These are phyloP conservation scores for Numida meleagris DNA, from an alignment of 2,113 vertebrate genomes.

Conservation along the genomic window DNA sequence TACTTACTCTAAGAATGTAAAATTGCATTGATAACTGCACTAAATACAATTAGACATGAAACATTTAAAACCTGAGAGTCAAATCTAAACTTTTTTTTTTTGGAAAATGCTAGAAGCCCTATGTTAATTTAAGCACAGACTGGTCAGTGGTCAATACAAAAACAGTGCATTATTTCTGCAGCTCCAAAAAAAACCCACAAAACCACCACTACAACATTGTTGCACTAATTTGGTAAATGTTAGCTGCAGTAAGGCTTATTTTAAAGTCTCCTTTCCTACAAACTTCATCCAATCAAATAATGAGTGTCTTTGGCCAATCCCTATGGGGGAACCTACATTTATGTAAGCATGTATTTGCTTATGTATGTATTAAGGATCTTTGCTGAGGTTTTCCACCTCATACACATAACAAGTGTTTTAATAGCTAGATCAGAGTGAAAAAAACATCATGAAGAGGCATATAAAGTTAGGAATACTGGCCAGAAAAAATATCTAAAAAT, in stretches of 20 bases:
- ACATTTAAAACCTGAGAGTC: constrained; percentile 69
- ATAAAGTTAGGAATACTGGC: constrained; percentile 19
- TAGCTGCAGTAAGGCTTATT: not conserved
- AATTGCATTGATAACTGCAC: constrained; percentile 74
- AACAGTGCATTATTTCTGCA: not conserved
- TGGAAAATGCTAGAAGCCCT: not conserved
- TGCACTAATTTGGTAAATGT: not conserved
- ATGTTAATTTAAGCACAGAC: not conserved
- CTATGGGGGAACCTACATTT: not conserved
- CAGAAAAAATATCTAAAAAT: constrained; percentile 22
- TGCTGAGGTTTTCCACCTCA: not conserved
- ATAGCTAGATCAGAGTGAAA: not conserved
- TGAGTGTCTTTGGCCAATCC: not conserved
- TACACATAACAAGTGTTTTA: not conserved
- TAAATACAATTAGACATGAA: constrained; percentile 46
- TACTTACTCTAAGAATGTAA: constrained; percentile 52
- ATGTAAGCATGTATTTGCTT: not conserved
- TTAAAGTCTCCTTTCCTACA: not conserved
- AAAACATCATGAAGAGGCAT: not conserved
- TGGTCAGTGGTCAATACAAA: constrained; percentile 23
- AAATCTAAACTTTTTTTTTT: constrained; percentile 35
- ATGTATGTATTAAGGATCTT: not conserved
- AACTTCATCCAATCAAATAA: not conserved
- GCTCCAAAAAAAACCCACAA: not conserved
- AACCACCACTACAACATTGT: not conserved